Percentiles rank a stretch among this genome's conserved stretches.
phyloP scores from a whole-genome alignment of 2,113 vertebrate genomes.

The Xyrauchen texanus region DNA sequence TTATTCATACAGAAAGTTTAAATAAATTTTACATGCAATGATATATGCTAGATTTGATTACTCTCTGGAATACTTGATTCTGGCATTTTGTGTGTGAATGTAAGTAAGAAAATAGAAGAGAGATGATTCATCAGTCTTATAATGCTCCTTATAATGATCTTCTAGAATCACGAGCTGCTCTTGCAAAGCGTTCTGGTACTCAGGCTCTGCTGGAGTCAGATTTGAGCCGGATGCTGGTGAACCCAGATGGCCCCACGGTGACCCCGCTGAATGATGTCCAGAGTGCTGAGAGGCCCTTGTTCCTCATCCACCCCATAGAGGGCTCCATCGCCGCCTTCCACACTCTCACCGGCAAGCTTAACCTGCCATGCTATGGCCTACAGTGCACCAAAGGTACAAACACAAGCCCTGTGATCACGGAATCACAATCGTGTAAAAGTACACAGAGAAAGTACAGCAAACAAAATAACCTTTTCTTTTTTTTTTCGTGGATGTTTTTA shows the following conservation, averaged over 20 bases:
- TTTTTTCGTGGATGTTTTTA: too few relatives aligned
- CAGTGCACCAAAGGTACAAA: conserved; percentile 91
- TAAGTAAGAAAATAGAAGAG: not conserved
- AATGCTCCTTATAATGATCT: not conserved
- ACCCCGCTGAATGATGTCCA: conserved; percentile 81
- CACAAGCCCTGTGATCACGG: too few relatives aligned
- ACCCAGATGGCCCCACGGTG: conserved; percentile 83
- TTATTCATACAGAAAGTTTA: too few relatives aligned
- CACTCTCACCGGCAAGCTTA: conserved; percentile 82
- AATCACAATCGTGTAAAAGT: too few relatives aligned
- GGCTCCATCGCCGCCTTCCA: conserved; percentile 83
- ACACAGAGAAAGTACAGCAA: too few relatives aligned
- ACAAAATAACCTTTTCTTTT: too few relatives aligned
- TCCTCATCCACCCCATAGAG: conserved; percentile 94
- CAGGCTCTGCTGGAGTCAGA: conserved; percentile 71
- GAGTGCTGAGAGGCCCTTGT: conserved; percentile 84
- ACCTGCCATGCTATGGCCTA: conserved; percentile 87
- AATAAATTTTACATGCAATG: too few relatives aligned
- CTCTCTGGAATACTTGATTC: too few relatives aligned
- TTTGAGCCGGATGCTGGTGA: conserved; percentile 81
- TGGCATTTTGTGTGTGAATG: too few relatives aligned
- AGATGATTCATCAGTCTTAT: not conserved
- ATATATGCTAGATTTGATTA: too few relatives aligned
- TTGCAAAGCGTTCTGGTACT: conserved; percentile 43
- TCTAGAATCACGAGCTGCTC: not conserved